Evolutionary conservation across 2,113 vertebrate species (phyloP).

Genomic region (Numenius arquata): DNA sequence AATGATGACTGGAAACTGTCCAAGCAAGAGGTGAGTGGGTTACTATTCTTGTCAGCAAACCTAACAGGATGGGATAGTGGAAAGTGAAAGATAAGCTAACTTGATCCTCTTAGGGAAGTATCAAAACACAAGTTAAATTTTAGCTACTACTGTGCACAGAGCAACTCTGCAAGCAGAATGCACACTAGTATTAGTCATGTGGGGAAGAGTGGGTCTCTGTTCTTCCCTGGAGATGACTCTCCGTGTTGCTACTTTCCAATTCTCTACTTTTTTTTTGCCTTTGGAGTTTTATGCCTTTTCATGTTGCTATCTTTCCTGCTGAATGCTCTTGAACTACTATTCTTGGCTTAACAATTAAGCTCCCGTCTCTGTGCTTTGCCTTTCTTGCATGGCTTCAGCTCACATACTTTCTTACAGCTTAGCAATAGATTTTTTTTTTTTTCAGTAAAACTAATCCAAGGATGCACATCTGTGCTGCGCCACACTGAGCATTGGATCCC

Average conservation of each 20-base stretch:
- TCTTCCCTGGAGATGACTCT: neutral
- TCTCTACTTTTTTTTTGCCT: neutral
- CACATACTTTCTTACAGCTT: neutral
- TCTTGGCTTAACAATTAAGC: neutral
- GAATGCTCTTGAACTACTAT: neutral
- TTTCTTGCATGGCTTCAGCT: neutral
- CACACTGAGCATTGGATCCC: neutral
- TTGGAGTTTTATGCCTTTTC: neutral
- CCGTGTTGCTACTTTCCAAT: neutral
- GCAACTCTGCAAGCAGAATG: neutral
- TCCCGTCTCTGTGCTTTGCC: neutral
- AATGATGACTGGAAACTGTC: constrained; percentile 98
- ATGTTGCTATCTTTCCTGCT: neutral
- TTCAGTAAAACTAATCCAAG: neutral
- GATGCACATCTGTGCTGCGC: neutral
- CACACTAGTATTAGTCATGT: neutral
- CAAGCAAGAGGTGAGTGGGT: constrained; percentile 82
- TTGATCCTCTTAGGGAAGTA: neutral
- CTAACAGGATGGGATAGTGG: neutral
- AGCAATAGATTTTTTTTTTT: neutral
- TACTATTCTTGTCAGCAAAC: neutral
- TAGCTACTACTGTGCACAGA: neutral
- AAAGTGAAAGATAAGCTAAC: neutral
- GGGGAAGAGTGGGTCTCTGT: neutral
- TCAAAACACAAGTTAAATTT: neutral